Percentiles rank a stretch among this genome's conserved stretches.
Evolutionary conservation across 2,888 invertebrate species (phyloP).

Genomic region (Dryococelus australis): DNA sequence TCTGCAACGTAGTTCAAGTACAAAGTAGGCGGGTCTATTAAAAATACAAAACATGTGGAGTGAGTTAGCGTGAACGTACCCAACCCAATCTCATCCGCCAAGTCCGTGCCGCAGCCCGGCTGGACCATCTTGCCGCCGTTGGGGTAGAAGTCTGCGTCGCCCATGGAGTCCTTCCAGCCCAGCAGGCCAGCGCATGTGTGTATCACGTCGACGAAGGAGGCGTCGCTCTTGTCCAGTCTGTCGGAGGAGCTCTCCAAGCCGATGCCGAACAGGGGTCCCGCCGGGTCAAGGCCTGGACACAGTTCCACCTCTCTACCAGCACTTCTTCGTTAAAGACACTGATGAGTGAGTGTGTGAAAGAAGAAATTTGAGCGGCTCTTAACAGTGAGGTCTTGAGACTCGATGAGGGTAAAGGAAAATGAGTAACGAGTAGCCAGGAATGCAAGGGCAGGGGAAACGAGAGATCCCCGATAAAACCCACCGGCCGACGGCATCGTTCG

Average conservation of each 20-base stretch:
- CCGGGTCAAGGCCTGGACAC: conserved; percentile 29
- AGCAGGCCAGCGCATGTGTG: conserved; percentile 26
- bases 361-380: too few relatives aligned
- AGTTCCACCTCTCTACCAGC: not conserved
- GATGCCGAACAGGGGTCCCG: conserved; percentile 19
- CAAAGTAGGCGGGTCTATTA: too few relatives aligned
- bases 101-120: conserved; percentile 17
- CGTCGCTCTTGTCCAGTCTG: conserved; percentile 16
- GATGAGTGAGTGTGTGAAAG: too few relatives aligned
- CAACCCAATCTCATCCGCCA: not conserved
- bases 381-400: too few relatives aligned
- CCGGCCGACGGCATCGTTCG: too few relatives aligned
- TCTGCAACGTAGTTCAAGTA: too few relatives aligned
- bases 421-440: too few relatives aligned
- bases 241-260: not conserved
- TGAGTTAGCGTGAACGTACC: not conserved
- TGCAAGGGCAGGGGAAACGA: too few relatives aligned
- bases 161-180: conserved; percentile 28
- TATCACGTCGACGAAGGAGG: conserved; percentile 21
- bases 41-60: too few relatives aligned
- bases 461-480: too few relatives aligned
- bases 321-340: too few relatives aligned
- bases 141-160: conserved; percentile 31
- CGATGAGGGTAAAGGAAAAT: too few relatives aligned
- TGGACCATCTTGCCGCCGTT: conserved; percentile 24